These are phyloP conservation scores for Julus scandinavius DNA, from an alignment of 2,888 invertebrate species.

Conservation along the genomic window DNA sequence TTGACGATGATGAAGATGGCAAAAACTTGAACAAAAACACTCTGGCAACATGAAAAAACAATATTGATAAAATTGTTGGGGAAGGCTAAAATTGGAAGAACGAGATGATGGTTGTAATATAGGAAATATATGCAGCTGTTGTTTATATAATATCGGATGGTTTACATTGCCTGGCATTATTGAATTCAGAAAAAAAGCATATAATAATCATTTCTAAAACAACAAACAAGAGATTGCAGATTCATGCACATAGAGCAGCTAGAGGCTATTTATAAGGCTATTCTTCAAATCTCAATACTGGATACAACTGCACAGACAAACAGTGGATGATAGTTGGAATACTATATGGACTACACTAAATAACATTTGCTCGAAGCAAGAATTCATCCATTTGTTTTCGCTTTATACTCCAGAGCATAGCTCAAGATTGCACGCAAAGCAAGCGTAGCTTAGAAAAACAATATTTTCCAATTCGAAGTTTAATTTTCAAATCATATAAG, in stretches of 20 bases:
- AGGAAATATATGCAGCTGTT: constrained; percentile 36
- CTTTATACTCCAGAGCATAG: constrained; percentile 14
- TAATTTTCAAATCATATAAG: background rate
- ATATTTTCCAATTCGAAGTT: background rate
- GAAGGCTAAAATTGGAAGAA: background rate
- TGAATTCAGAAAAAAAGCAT: constrained; percentile 21
- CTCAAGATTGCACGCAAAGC: background rate
- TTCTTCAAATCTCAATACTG: background rate
- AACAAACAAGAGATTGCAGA: constrained; percentile 26
- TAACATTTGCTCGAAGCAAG: constrained; percentile 24
- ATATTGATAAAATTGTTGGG: background rate
- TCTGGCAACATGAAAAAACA: background rate
- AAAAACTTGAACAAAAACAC: background rate
- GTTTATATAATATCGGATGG: constrained; percentile 1
- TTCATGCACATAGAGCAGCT: background rate
- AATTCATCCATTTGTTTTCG: constrained; percentile 16
- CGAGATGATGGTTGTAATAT: background rate
- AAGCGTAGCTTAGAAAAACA: background rate
- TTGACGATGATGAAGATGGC: no score
- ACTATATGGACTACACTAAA: background rate
- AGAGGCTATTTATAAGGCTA: constrained; percentile 14
- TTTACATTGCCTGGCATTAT: constrained; percentile 24
- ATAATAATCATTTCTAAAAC: constrained; percentile 45
- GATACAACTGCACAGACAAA: background rate
- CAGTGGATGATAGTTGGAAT: constrained; percentile 9